Conservation (phyloP, 2,113 vertebrate species). For the Sapayoa aenigma region DNA sequence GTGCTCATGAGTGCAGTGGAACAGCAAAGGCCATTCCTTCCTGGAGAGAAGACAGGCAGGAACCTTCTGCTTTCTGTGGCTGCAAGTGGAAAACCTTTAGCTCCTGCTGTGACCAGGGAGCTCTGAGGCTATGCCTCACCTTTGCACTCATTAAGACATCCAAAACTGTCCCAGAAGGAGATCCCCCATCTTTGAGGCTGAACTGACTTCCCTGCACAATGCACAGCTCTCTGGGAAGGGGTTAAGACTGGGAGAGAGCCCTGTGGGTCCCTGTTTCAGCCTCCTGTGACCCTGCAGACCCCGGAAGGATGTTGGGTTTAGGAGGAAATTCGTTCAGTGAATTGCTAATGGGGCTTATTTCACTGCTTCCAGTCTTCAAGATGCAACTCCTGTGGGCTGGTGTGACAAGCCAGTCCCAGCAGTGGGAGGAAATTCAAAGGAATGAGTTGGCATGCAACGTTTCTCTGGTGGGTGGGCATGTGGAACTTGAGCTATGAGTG, state of each 20-base stretch:
- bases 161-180: neutral
- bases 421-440: neutral
- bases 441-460: accelerated
- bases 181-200: neutral
- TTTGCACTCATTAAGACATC: neutral
- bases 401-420: neutral
- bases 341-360: neutral
- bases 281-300: accelerated
- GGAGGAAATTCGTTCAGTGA: neutral
- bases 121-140: neutral
- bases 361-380: accelerated
- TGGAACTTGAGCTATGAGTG: accelerated
- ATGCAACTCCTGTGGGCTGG: neutral
- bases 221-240: accelerated
- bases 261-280: accelerated
- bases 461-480: neutral
- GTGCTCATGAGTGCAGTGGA: neutral
- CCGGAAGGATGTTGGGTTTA: neutral
- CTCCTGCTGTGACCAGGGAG: neutral
- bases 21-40: accelerated
- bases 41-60: neutral
- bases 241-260: neutral
- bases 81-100: accelerated
- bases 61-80: neutral
- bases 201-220: neutral